These are phyloP conservation scores for Tyto alba DNA, from an alignment of 2,113 vertebrate genomes.

Conservation along the genomic window DNA sequence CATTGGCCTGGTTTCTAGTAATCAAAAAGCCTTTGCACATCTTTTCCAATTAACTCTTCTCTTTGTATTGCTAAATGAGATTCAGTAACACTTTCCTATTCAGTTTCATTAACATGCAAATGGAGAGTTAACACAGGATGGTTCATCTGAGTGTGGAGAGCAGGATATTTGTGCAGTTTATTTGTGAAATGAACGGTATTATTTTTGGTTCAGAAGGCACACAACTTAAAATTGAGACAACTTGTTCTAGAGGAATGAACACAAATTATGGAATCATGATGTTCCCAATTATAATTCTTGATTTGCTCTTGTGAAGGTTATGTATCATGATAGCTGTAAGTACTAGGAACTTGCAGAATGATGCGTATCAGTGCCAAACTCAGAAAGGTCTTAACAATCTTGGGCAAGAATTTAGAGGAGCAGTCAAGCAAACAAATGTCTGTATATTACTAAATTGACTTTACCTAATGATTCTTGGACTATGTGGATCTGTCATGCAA, in stretches of 20 bases:
- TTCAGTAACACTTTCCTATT: not conserved
- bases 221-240: not conserved
- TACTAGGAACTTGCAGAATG: not conserved
- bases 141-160: not conserved
- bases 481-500: not conserved
- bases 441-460: not conserved
- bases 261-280: not conserved
- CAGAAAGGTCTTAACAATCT: not conserved
- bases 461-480: not conserved
- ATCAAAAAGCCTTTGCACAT: not conserved
- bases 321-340: not conserved
- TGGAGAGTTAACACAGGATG: not conserved
- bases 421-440: not conserved
- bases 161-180: not conserved
- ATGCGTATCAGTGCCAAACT: not conserved
- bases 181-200: not conserved
- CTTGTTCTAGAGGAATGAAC: not conserved
- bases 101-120: not conserved
- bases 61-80: not conserved
- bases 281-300: not conserved
- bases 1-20: not conserved
- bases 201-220: not conserved
- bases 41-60: slow-evolving; percentile 8
- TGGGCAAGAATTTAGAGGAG: not conserved
- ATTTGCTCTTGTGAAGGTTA: not conserved